A percentile compares a stretch with the other conserved stretches of the same genome.
These are phyloP conservation scores for Dallia pectoralis DNA, from an alignment of 2,797 vertebrate species.

Conservation along the genomic window DNA sequence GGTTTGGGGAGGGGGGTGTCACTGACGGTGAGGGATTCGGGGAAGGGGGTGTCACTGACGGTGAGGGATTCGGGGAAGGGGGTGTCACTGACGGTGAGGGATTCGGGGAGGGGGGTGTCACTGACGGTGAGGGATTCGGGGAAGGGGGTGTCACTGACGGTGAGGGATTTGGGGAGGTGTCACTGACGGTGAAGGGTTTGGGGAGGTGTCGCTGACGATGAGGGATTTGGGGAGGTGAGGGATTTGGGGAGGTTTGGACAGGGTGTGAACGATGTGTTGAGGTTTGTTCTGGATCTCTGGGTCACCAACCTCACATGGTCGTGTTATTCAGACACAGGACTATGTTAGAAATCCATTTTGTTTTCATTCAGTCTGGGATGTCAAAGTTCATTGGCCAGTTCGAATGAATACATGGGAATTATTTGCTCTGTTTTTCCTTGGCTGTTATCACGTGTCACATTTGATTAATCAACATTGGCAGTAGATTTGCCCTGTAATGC, in stretches of 20 bases:
- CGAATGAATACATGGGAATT: background rate
- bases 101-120: background rate
- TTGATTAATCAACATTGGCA: background rate
- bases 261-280: background rate
- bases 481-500: too few relatives aligned
- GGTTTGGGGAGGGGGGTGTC: background rate
- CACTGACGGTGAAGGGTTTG: background rate
- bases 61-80: too few relatives aligned
- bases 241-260: background rate
- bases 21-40: too few relatives aligned
- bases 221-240: background rate
- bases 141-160: too few relatives aligned
- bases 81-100: too few relatives aligned
- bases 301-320: background rate
- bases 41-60: too few relatives aligned
- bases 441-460: background rate
- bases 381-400: background rate
- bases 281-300: background rate
- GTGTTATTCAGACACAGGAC: background rate
- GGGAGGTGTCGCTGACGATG: background rate
- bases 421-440: too few relatives aligned
- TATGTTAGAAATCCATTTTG: background rate
- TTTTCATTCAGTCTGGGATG: background rate
- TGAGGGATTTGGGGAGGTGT: background rate
- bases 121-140: too few relatives aligned